phyloP scores from a whole-genome alignment of 2,113 vertebrate genomes.

The Sus scrofa region T2T-Sscrofa CM000824.6:130367001-130367500 shows the following conservation, averaged over 20 bases:
- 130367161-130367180: background rate
- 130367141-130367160: background rate
- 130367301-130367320: background rate
- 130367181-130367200: background rate
- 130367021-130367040: no score
- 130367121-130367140: no score
- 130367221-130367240: background rate
- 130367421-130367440: background rate
- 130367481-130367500: background rate
- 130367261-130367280: background rate
- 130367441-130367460: background rate
- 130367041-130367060: no score
- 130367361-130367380: background rate
- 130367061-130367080: no score
- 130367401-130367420: background rate
- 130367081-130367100: no score
- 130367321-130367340: background rate
- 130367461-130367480: background rate
- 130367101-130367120: no score
- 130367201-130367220: background rate
- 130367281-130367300: background rate
- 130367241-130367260: background rate
- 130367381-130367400: background rate
- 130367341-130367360: background rate
- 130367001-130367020: no score